These are phyloP conservation scores for Rhabdomys dilectus DNA, from an alignment of 2,113 vertebrate species.

Conservation along the genomic window DNA sequence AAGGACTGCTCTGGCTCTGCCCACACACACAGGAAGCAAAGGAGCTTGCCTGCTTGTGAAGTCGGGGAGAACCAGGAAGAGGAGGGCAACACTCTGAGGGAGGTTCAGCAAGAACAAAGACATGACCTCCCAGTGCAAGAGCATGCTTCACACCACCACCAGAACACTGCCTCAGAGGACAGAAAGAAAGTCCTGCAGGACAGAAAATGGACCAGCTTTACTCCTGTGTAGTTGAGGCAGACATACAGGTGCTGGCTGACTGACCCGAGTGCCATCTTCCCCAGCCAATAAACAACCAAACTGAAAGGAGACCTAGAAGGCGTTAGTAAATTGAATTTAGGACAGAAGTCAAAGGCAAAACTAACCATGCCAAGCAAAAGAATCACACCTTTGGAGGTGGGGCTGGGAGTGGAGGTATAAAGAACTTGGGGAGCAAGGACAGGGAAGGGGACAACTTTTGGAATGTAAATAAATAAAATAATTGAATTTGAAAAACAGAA, in stretches of 20 bases:
- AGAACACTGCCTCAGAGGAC: neutral
- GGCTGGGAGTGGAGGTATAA: too few relatives aligned
- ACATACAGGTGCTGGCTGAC: neutral
- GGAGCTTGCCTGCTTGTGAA: fast-evolving
- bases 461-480: too few relatives aligned
- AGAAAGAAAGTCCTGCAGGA: neutral
- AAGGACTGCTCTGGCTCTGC: neutral
- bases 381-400: neutral
- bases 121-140: neutral
- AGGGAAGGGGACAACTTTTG: too few relatives aligned
- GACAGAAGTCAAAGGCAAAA: neutral
- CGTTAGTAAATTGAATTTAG: neutral
- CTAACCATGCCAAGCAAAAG: neutral
- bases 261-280: too few relatives aligned
- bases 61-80: neutral
- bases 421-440: too few relatives aligned
- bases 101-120: neutral
- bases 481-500: too few relatives aligned
- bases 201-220: neutral
- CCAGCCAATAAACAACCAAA: neutral
- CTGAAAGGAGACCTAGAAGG: neutral
- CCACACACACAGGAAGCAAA: neutral
- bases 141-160: neutral
- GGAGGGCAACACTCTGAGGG: neutral
- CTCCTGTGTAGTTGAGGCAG: neutral